Conservation (phyloP, 2,797 vertebrate genomes). For the Darevskia mixta region DNA sequence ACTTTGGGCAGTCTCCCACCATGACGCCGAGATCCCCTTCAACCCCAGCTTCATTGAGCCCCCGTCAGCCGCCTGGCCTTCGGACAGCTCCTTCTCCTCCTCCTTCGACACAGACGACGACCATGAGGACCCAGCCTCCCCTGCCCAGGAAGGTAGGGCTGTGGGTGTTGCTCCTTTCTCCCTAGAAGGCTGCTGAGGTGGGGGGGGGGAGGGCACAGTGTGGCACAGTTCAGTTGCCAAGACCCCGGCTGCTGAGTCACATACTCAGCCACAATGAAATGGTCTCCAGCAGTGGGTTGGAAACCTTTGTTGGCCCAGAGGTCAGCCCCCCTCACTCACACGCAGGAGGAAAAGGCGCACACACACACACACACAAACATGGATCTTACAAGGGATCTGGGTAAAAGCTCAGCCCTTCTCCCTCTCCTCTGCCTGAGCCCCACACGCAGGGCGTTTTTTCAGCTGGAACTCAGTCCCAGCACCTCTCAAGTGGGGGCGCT, state of each 20-base stretch:
- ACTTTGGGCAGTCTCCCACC: conserved; percentile 88
- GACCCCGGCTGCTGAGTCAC: too few relatives aligned
- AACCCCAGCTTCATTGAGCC: conserved; percentile 98
- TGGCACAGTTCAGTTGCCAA: too few relatives aligned
- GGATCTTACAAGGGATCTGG: too few relatives aligned
- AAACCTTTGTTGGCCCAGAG: not conserved
- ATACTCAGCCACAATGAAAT: too few relatives aligned
- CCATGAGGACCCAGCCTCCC: conserved; percentile 87
- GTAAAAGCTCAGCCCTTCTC: not conserved
- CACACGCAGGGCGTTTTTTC: too few relatives aligned
- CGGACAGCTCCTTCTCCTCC: conserved; percentile 89
- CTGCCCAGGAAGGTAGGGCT: conserved; percentile 87
- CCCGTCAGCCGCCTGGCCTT: conserved; percentile 90
- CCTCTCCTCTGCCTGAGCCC: not conserved
- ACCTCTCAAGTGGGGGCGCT: too few relatives aligned
- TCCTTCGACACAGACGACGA: conserved; percentile 82
- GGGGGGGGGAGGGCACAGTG: not conserved
- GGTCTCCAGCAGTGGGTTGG: too few relatives aligned
- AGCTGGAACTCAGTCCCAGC: too few relatives aligned
- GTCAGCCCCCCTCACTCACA: too few relatives aligned
- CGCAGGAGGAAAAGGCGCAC: too few relatives aligned
- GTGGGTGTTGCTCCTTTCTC: rapidly evolving
- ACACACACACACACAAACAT: too few relatives aligned
- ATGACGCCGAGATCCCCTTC: conserved; percentile 93
- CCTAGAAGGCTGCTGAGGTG: not conserved